Percentiles rank a stretch among this genome's conserved stretches.
These are phyloP conservation scores for Megaleporinus macrocephalus DNA, from an alignment of 2,113 vertebrate genomes.

Conservation along the genomic window DNA sequence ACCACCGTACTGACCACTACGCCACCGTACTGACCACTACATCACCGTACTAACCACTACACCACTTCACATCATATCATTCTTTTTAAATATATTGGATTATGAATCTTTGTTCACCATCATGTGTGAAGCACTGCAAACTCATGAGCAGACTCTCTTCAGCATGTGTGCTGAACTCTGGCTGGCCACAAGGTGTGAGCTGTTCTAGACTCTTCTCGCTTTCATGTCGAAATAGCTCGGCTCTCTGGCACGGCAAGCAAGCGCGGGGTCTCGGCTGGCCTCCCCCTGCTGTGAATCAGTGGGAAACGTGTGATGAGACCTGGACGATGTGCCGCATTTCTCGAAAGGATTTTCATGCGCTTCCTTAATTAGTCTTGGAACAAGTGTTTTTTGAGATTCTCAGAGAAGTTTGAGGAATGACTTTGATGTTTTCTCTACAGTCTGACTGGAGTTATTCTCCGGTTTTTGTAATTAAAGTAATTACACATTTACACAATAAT, in stretches of 20 bases:
- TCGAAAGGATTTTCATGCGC: neutral
- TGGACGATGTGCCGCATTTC: neutral
- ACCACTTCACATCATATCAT: too few relatives aligned
- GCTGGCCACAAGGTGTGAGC: neutral
- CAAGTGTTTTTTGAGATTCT: neutral
- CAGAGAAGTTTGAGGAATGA: constrained; percentile 3
- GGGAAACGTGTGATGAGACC: neutral
- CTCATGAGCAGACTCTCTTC: neutral
- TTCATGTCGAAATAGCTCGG: neutral
- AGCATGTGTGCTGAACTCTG: neutral
- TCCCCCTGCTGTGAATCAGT: neutral
- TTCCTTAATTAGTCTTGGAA: constrained; percentile 14
- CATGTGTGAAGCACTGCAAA: neutral
- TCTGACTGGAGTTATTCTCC: too few relatives aligned
- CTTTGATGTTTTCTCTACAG: neutral
- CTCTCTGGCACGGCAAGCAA: neutral
- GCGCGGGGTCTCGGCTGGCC: neutral
- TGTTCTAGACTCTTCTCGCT: neutral
- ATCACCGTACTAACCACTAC: too few relatives aligned
- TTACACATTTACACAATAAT: too few relatives aligned
- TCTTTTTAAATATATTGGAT: too few relatives aligned
- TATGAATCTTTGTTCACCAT: too few relatives aligned
- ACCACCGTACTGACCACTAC: too few relatives aligned
- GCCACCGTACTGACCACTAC: too few relatives aligned
- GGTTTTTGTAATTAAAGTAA: too few relatives aligned